Percentiles rank a stretch among this genome's conserved stretches.
Conservation (phyloP, 2,888 invertebrate species). For the Andrena bucephala region DNA sequence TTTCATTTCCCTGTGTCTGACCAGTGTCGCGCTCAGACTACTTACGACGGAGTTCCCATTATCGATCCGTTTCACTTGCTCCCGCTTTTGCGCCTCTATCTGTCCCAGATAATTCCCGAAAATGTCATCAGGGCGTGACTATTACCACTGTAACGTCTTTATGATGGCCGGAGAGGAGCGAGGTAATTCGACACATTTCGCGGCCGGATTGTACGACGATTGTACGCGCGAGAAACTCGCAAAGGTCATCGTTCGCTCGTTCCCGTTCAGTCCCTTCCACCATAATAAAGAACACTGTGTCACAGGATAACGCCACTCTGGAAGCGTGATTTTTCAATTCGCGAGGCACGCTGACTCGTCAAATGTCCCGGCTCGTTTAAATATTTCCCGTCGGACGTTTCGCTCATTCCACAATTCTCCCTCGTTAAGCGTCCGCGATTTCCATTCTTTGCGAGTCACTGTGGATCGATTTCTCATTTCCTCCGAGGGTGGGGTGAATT, state of each 20-base stretch:
- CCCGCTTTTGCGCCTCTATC: not conserved
- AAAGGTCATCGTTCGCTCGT: not conserved
- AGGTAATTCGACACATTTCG: not conserved
- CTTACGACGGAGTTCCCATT: conserved; percentile 8
- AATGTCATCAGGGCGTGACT: not conserved
- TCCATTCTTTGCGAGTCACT: not conserved
- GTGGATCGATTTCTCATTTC: not conserved
- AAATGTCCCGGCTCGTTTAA: not conserved
- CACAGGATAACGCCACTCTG: not conserved
- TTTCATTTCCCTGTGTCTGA: not conserved
- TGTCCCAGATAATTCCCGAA: not conserved
- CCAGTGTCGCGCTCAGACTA: not conserved
- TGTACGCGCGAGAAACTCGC: not conserved
- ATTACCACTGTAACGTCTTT: not conserved
- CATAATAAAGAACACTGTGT: not conserved
- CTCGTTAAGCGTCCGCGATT: not conserved
- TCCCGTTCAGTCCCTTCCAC: not conserved
- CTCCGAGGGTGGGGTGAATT: not conserved
- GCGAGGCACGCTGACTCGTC: not conserved
- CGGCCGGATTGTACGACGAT: conserved; percentile 4
- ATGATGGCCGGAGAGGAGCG: not conserved
- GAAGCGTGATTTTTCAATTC: not conserved
- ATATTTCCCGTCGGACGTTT: no score
- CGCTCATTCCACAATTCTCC: not conserved
- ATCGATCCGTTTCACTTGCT: conserved; percentile 15